These are phyloP conservation scores for Formica selysi DNA, from an alignment of 1,140 invertebrate genomes.

Conservation along the genomic window DNA sequence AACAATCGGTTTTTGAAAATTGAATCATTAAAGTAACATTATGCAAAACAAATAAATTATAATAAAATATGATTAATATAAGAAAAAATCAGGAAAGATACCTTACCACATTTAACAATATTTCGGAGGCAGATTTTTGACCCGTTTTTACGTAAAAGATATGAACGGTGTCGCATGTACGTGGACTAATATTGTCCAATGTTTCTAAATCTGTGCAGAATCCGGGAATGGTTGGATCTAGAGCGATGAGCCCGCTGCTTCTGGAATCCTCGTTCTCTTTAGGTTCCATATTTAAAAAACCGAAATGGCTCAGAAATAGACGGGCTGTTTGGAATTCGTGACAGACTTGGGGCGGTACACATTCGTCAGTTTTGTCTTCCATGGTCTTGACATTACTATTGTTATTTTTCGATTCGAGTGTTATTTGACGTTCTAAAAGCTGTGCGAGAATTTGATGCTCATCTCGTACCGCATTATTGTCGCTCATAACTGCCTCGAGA, in stretches of 20 bases:
- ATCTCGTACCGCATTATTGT: conserved; percentile 86
- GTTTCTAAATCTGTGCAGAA: conserved; percentile 91
- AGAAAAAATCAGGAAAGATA: neutral
- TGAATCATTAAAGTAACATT: no score
- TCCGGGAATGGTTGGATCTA: conserved; percentile 91
- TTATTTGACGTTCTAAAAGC: conserved; percentile 83
- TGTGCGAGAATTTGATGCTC: conserved; percentile 83
- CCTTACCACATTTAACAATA: conserved; percentile 93
- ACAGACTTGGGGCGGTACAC: conserved; percentile 92
- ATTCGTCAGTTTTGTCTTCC: conserved; percentile 89
- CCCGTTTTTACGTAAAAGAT: conserved; percentile 97
- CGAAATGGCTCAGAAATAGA: conserved; percentile 97
- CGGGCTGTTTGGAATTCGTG: conserved; percentile 98
- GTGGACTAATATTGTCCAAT: conserved; percentile 93
- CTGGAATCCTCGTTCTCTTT: conserved; percentile 87
- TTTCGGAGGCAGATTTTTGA: conserved; percentile 92
- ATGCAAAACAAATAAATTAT: conserved; percentile 6
- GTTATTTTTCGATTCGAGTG: conserved; percentile 87
- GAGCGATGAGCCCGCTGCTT: conserved; percentile 90
- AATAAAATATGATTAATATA: conserved; percentile 44
- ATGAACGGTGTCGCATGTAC: conserved; percentile 97
- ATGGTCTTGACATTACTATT: conserved; percentile 86
- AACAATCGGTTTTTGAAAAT: neutral
- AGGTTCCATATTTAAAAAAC: conserved; percentile 93
- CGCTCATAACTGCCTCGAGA: conserved; percentile 90